Percentiles rank a stretch among this genome's conserved stretches.
phyloP scores from a whole-genome alignment of 2,888 invertebrate species.

The Synergus gifuensis region DNA sequence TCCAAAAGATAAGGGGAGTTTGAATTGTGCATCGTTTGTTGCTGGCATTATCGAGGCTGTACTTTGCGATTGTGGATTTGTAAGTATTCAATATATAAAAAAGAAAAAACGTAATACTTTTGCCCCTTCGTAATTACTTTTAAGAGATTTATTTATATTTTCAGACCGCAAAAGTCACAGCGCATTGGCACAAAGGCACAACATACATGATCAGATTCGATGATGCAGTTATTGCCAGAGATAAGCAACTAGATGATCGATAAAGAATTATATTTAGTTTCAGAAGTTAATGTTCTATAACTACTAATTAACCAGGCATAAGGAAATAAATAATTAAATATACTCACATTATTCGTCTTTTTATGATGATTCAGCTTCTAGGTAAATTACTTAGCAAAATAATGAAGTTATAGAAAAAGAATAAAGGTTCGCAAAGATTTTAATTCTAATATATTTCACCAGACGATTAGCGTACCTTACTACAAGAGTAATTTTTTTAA shows the following conservation, averaged over 20 bases:
- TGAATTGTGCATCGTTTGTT: conserved; percentile 99
- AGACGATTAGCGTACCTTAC: conserved; percentile 4
- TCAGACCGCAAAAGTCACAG: conserved; percentile 97
- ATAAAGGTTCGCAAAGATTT: not conserved
- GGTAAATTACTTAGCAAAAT: not conserved
- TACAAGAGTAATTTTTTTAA: conserved; percentile 31
- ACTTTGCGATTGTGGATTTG: conserved; percentile 96
- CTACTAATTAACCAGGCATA: conserved; percentile 38
- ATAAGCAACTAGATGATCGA: conserved; percentile 94
- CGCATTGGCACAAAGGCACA: conserved; percentile 99
- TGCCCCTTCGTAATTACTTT: not conserved
- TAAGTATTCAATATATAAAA: conserved; percentile 81
- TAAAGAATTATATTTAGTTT: conserved; percentile 74
- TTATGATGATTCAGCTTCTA: not conserved
- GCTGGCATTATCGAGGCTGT: conserved; percentile 99
- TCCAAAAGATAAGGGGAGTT: conserved; percentile 97
- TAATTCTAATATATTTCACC: conserved; percentile 9
- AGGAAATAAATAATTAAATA: conserved; percentile 43
- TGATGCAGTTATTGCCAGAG: conserved; percentile 92
- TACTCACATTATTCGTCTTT: not conserved
- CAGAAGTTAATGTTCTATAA: conserved; percentile 43
- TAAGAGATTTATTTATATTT: conserved; percentile 42
- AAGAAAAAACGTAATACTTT: not conserved
- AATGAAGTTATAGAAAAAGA: not conserved
- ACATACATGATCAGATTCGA: conserved; percentile 99